Evolutionary conservation across 2,888 invertebrate genomes (phyloP).

Genomic region (Rhamnusium bicolor): DNA sequence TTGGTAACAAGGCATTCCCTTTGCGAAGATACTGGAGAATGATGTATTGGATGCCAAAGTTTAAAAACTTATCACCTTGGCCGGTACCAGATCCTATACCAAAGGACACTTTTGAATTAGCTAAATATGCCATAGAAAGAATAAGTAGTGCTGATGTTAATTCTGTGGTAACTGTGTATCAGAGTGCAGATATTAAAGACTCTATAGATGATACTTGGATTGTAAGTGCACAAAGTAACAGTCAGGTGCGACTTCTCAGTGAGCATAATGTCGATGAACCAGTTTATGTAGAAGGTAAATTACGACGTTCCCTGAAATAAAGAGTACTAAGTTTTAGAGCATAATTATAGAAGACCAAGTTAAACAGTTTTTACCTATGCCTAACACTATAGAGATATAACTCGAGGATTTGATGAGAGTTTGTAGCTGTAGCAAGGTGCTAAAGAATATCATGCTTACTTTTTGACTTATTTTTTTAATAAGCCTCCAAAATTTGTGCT

Average conservation of each 20-base stretch:
- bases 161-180: conserved; percentile 68
- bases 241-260: conserved; percentile 81
- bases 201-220: conserved; percentile 93
- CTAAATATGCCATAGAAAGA: conserved; percentile 85
- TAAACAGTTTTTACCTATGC: too few relatives aligned
- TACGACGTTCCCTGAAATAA: neutral
- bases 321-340: neutral
- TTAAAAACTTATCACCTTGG: conserved; percentile 92
- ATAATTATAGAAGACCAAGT: too few relatives aligned
- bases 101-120: conserved; percentile 82
- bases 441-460: too few relatives aligned
- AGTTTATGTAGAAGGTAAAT: conserved; percentile 83
- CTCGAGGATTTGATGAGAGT: too few relatives aligned
- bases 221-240: conserved; percentile 87
- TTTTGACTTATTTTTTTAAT: too few relatives aligned
- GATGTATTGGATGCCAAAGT: conserved; percentile 96
- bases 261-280: conserved; percentile 77
- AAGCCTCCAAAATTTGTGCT: too few relatives aligned
- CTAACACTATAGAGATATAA: too few relatives aligned
- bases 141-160: conserved; percentile 85
- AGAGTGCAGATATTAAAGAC: conserved; percentile 80
- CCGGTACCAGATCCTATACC: conserved; percentile 85
- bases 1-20: conserved; percentile 85
- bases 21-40: conserved; percentile 85
- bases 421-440: too few relatives aligned